phyloP scores from a whole-genome alignment of 2,113 vertebrate species.

The Porphyrio hochstetteri region DNA sequence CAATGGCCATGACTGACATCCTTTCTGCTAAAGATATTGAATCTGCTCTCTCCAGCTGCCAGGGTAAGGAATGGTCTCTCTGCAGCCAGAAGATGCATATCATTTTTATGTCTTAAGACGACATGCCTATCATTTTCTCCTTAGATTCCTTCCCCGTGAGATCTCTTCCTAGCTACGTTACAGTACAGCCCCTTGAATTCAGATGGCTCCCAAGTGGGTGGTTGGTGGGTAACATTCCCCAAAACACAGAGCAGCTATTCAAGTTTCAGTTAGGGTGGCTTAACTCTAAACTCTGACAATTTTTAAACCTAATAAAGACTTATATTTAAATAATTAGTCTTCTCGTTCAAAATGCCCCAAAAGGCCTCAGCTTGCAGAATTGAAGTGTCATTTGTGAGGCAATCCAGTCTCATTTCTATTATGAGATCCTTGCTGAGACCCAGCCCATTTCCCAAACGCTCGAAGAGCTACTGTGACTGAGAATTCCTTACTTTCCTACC shows the following conservation, averaged over 20 bases:
- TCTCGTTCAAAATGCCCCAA: neutral
- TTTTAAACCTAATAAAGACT: neutral
- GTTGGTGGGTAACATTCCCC: neutral
- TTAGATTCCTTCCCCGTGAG: constrained; percentile 45
- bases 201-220: neutral
- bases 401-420: neutral
- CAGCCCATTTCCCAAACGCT: neutral
- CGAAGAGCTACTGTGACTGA: neutral
- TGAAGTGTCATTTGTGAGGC: neutral
- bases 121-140: constrained; percentile 44
- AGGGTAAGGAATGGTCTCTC: constrained; percentile 70
- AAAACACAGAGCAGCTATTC: neutral
- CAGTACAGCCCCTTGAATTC: neutral
- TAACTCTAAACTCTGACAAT: neutral
- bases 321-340: neutral
- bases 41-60: constrained; percentile 75
- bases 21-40: constrained; percentile 77
- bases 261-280: neutral
- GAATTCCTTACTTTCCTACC: neutral
- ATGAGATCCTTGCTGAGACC: neutral
- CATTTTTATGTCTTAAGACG: constrained; percentile 60
- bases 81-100: constrained; percentile 40
- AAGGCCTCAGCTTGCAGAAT: neutral
- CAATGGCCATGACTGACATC: constrained; percentile 75
- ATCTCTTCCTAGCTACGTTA: constrained; percentile 26